Conservation (phyloP, 1,140 invertebrate species). For the Drosophila auraria region DNA sequence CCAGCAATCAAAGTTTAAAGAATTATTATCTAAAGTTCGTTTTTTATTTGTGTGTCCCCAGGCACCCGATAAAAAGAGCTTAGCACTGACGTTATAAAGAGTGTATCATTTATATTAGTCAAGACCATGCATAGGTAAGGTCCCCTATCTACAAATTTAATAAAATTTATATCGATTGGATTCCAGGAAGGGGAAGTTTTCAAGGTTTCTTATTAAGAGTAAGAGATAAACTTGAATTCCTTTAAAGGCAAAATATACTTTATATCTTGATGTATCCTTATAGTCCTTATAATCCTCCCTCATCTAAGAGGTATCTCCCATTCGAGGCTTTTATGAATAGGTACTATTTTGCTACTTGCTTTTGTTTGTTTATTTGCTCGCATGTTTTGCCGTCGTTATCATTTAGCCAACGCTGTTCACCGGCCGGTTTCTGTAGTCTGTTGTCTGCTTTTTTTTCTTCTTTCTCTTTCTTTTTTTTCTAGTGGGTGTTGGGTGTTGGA, state of each 20-base stretch:
- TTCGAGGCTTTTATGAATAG: neutral
- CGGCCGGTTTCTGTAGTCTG: constrained; percentile 61
- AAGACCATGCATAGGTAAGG: neutral
- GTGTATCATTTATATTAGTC: constrained; percentile 9
- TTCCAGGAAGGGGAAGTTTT: neutral
- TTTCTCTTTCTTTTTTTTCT: neutral
- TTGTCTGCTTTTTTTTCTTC: constrained; percentile 13
- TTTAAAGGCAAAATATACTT: no score
- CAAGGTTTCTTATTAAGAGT: no score
- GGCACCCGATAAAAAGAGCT: constrained; percentile 17
- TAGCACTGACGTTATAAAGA: constrained; percentile 2
- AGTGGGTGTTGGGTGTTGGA: constrained; percentile 14
- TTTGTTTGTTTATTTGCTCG: constrained; percentile 66
- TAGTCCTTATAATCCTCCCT: no score
- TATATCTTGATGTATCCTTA: no score
- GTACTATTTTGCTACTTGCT: constrained; percentile 17
- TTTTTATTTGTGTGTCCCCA: constrained; percentile 4
- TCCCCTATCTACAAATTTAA: constrained; percentile 2
- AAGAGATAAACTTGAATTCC: neutral
- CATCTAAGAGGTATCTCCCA: constrained; percentile 12
- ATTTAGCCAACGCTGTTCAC: constrained; percentile 57
- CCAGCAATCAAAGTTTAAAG: neutral
- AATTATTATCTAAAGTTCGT: constrained; percentile 1
- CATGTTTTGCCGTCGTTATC: constrained; percentile 73
- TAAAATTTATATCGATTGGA: neutral